Evolutionary conservation across 1,140 invertebrate genomes (phyloP).

Genomic region (Scaptomyza graminum): DNA sequence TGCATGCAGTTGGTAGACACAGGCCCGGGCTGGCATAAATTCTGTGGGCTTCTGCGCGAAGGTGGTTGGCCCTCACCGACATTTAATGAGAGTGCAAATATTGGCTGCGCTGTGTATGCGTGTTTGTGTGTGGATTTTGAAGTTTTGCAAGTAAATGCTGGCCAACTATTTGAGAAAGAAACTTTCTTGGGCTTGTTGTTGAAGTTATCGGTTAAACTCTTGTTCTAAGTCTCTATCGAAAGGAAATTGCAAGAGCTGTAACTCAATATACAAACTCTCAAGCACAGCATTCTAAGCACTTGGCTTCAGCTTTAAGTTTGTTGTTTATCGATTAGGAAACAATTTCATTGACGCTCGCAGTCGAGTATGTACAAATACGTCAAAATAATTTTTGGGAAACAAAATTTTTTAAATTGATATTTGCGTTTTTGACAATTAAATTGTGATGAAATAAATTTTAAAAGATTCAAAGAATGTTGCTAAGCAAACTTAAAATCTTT

Average conservation of each 20-base stretch:
- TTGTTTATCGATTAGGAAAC: neutral
- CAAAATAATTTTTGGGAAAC: too few species aligned
- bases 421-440: too few species aligned
- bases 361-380: neutral
- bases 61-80: slow-evolving; percentile 22
- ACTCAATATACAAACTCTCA: slow-evolving; percentile 30
- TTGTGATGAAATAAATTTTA: too few species aligned
- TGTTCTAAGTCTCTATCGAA: slow-evolving; percentile 13
- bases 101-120: slow-evolving; percentile 12
- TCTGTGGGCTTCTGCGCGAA: slow-evolving; percentile 52
- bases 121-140: slow-evolving; percentile 36
- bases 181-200: slow-evolving; percentile 55
- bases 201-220: slow-evolving; percentile 54
- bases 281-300: slow-evolving; percentile 7
- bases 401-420: too few species aligned
- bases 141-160: slow-evolving; percentile 53
- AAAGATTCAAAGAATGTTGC: too few species aligned
- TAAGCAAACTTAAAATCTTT: too few species aligned
- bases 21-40: slow-evolving; percentile 54
- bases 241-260: slow-evolving; percentile 25
- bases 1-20: slow-evolving; percentile 58
- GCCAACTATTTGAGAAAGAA: slow-evolving; percentile 69
- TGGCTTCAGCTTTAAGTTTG: slow-evolving; percentile 19
- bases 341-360: neutral
- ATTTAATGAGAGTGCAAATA: slow-evolving; percentile 77